Percentiles rank a stretch among this genome's conserved stretches.
These are phyloP conservation scores for Plemyria rubiginata DNA, from an alignment of 2,888 invertebrate species.

Conservation along the genomic window DNA sequence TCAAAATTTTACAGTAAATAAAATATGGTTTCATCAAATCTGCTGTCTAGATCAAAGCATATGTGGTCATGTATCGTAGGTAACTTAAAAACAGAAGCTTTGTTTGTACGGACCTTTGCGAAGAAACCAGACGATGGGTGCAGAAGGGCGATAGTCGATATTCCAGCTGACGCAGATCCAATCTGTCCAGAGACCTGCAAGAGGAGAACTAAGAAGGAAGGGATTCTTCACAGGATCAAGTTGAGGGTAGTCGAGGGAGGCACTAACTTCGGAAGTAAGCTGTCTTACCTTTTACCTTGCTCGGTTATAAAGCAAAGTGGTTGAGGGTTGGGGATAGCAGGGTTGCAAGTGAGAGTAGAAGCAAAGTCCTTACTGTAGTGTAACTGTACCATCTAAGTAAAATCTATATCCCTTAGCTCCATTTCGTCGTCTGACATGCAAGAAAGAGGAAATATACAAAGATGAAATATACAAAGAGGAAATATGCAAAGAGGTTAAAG, in stretches of 20 bases:
- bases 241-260: constrained; percentile 72
- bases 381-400: not conserved
- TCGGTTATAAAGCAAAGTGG: too few species aligned
- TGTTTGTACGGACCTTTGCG: constrained; percentile 51
- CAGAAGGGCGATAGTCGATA: constrained; percentile 64
- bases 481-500: constrained; percentile 43
- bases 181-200: constrained; percentile 60
- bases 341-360: too few species aligned
- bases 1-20: constrained; percentile 39
- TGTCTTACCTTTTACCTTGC: not conserved
- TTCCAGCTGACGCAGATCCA: constrained; percentile 58
- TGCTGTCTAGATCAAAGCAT: constrained; percentile 46
- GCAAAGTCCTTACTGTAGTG: too few species aligned
- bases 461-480: constrained; percentile 44
- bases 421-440: constrained; percentile 64
- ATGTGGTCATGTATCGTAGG: constrained; percentile 47
- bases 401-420: constrained; percentile 56
- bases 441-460: constrained; percentile 44
- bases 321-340: too few species aligned
- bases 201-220: constrained; percentile 55
- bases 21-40: constrained; percentile 41
- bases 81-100: constrained; percentile 35
- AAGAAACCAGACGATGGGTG: constrained; percentile 58
- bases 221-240: constrained; percentile 72
- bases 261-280: constrained; percentile 78